These are phyloP conservation scores for Ophiothrix spiculata DNA, from an alignment of 35 echinoderm and acorn worm genomes.

Conservation along the genomic window DNA sequence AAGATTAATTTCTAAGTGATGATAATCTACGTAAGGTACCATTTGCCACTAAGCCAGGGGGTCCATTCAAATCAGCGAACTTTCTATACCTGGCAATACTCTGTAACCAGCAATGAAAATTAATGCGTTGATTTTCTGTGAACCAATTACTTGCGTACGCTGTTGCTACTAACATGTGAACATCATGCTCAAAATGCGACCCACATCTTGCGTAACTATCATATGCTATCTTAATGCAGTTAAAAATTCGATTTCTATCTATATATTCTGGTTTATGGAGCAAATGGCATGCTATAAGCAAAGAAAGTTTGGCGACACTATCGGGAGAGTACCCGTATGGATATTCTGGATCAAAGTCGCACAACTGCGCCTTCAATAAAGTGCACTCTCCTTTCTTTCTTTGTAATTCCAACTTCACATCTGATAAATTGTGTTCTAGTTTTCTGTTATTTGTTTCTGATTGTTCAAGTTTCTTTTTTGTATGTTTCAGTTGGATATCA, in stretches of 20 bases:
- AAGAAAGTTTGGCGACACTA: conserved; percentile 71
- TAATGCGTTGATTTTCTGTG: conserved; percentile 77
- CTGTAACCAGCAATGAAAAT: conserved; percentile 93
- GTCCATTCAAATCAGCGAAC: conserved; percentile 60
- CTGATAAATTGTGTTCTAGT: conserved; percentile 63
- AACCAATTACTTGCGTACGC: conserved; percentile 99
- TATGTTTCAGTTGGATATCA: conserved; percentile 79
- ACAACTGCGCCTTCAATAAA: conserved; percentile 17
- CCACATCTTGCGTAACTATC: conserved; percentile 88
- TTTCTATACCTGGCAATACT: conserved; percentile 94
- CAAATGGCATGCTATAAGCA: conserved; percentile 79
- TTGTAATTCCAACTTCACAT: conserved; percentile 54
- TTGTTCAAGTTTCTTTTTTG: conserved; percentile 70
- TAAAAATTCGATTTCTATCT: conserved; percentile 68
- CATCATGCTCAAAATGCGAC: conserved; percentile 80
- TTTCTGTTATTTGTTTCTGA: conserved; percentile 59
- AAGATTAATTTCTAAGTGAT: conserved; percentile 25
- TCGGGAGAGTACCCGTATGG: conserved; percentile 65
- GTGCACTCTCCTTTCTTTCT: conserved; percentile 47
- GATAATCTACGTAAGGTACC: conserved; percentile 8
- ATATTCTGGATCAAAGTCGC: conserved; percentile 52
- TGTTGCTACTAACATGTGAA: conserved; percentile 93
- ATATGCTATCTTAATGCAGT: conserved; percentile 77
- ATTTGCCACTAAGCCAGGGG: conserved; percentile 4
- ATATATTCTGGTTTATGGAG: conserved; percentile 72